Conservation (phyloP, 1,140 invertebrate species). For the Zophobas morio region DNA sequence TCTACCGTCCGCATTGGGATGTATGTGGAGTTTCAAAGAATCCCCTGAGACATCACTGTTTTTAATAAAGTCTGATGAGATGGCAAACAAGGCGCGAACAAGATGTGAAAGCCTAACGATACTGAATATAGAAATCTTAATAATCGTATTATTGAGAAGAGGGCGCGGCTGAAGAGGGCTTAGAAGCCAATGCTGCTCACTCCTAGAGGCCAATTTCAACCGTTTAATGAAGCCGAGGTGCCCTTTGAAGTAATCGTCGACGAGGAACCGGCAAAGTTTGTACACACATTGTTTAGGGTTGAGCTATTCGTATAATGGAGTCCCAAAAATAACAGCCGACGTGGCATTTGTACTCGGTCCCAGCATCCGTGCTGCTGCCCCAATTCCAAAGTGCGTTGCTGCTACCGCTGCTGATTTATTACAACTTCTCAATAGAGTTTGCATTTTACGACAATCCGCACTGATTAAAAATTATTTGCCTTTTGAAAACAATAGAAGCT, state of each 20-base stretch:
- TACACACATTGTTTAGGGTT: constrained; percentile 48
- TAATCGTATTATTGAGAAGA: constrained; percentile 36
- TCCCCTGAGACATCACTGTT: constrained; percentile 28
- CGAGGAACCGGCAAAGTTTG: constrained; percentile 42
- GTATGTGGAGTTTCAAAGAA: constrained; percentile 12
- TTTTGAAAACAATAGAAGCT: constrained; percentile 13
- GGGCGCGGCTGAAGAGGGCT: constrained; percentile 33
- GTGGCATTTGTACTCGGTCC: constrained; percentile 11
- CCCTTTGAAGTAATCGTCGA: constrained; percentile 43
- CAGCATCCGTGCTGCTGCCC: constrained; percentile 17
- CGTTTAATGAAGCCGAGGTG: constrained; percentile 45
- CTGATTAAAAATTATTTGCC: constrained; percentile 12
- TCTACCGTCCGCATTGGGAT: constrained; percentile 21
- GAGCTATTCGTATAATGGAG: constrained; percentile 45
- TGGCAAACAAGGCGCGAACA: constrained; percentile 32
- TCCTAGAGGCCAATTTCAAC: constrained; percentile 39
- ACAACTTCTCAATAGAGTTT: constrained; percentile 15
- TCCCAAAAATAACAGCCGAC: constrained; percentile 42
- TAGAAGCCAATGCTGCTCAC: constrained; percentile 32
- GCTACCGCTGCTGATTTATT: constrained; percentile 27
- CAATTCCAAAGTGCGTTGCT: constrained; percentile 16
- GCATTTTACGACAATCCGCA: not conserved
- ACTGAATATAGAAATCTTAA: constrained; percentile 40
- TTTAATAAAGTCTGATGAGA: constrained; percentile 43
- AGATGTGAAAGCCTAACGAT: constrained; percentile 34